Evolutionary conservation across 2,797 vertebrate genomes (phyloP), one percentile per base, ranked within the genome.

Genomic region (Molossus molossus): DNA sequence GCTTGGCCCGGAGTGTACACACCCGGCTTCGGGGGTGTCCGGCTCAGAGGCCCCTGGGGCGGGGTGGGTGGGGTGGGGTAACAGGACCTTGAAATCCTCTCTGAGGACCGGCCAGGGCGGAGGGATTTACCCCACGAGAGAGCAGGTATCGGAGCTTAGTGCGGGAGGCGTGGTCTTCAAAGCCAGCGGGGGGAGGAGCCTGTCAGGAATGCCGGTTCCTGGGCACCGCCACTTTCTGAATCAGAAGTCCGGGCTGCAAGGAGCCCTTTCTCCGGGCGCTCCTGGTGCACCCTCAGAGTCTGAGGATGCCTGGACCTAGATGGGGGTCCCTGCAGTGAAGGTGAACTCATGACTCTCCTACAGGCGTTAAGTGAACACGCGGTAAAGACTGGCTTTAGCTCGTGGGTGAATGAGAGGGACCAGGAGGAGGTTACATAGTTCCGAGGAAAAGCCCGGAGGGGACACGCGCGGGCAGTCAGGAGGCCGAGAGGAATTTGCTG

Each of bases 391-490:
- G 29, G 25, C 7, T 62, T 10, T 20, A 33, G 14, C 50, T 65
- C 57, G 27, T 25, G 17, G 1, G 8, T 27, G 1, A 33, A 9
- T 17, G 50, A 62, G 55, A 29, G 33, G 20, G 20, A 21, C 23
- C 60, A 1, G 45, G 2, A 6, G 29, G 21, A 50, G 5, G 72
- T 69, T 12, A 17, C 11, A 45, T 45, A 5, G 3, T 11, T 45
- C 15, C 7, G 20, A 64, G 57, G 45, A 27, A 55, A 20, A 62
- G 45, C 45, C n/a, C 3, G 27, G 72, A 62, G 48, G 80, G 55
- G 86, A 33, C 64, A 17, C 0, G 0, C 0, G 37, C 6, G 1
- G 23, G 80, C 12, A 1, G 3, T 50, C 12, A 6, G n/a, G 33
- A 67, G 15, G 23, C 21, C 0, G 21, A 23, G 77, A 0, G 3